These are phyloP conservation scores for Spilosoma lubricipeda DNA, from an alignment of 2,888 invertebrate species.

Conservation along the genomic window DNA sequence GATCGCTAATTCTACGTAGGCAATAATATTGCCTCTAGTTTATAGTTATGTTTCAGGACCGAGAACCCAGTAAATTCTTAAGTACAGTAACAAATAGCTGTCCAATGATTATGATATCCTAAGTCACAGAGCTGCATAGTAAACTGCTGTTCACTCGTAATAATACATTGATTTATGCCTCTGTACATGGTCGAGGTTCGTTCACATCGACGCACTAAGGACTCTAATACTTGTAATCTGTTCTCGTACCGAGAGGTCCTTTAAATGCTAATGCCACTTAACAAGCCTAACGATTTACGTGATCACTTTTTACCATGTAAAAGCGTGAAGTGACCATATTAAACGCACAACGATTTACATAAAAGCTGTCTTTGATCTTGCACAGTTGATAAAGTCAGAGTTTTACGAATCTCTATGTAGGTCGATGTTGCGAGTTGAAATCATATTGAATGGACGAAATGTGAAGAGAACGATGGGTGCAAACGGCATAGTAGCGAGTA, in stretches of 20 bases:
- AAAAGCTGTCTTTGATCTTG: conserved; percentile 39
- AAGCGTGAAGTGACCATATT: conserved; percentile 40
- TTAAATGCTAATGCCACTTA: conserved; percentile 64
- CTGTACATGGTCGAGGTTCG: conserved; percentile 55
- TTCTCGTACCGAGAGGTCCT: conserved; percentile 56
- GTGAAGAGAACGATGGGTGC: conserved; percentile 41
- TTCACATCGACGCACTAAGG: conserved; percentile 54
- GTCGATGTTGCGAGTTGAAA: conserved; percentile 39
- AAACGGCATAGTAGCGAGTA: conserved; percentile 44
- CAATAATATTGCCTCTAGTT: conserved; percentile 61
- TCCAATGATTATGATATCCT: conserved; percentile 68
- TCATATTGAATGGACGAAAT: conserved; percentile 40
- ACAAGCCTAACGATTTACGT: conserved; percentile 57
- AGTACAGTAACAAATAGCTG: conserved; percentile 61
- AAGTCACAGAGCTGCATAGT: conserved; percentile 54
- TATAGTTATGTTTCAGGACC: conserved; percentile 65
- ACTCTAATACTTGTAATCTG: conserved; percentile 55
- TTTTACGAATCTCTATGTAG: conserved; percentile 34
- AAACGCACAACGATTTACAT: conserved; percentile 34
- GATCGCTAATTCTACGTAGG: conserved; percentile 68
- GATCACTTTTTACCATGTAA: conserved; percentile 43
- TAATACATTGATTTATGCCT: conserved; percentile 73
- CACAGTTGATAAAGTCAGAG: conserved; percentile 27
- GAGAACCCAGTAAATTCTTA: conserved; percentile 46
- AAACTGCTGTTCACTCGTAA: conserved; percentile 65